Conservation (phyloP, 2,113 vertebrate genomes). For the Procavia capensis region DNA sequence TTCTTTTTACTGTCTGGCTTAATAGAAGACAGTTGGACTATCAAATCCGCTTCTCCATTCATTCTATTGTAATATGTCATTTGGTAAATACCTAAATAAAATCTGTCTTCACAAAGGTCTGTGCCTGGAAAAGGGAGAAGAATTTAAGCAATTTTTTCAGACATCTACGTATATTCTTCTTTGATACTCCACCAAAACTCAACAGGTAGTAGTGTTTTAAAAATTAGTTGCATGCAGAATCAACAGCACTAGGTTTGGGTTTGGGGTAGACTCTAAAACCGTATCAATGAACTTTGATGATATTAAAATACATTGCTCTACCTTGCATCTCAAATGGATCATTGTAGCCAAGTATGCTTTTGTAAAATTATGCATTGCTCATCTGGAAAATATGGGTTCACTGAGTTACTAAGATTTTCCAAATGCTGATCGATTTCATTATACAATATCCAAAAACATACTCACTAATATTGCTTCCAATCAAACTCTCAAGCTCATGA, state of each 20-base stretch:
- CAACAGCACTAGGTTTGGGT: no score
- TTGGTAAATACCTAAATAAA: slow-evolving; percentile 46
- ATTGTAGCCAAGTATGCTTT: not conserved
- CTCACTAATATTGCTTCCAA: not conserved
- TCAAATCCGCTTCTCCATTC: slow-evolving; percentile 1
- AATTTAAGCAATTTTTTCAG: slow-evolving; percentile 49
- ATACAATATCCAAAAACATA: slow-evolving; percentile 2
- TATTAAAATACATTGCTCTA: not conserved
- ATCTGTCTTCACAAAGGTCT: slow-evolving; percentile 42
- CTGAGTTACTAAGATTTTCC: not conserved
- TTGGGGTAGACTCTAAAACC: not conserved
- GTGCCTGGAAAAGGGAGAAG: slow-evolving; percentile 27
- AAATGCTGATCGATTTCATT: not conserved
- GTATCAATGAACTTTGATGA: not conserved
- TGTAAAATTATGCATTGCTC: not conserved
- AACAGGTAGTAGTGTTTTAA: not conserved
- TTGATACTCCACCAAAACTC: not conserved
- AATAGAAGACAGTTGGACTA: slow-evolving; percentile 30
- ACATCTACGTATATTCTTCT: slow-evolving; percentile 20
- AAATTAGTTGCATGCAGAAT: not conserved
- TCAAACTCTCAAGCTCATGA: not conserved
- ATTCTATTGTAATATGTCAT: slow-evolving; percentile 43
- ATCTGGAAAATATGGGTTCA: not conserved
- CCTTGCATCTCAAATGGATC: not conserved
- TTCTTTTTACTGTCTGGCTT: slow-evolving; percentile 52